These are phyloP conservation scores for Akabosia matsudoensis DNA, from an alignment of 1,140 invertebrate species.

Conservation along the genomic window DNA sequence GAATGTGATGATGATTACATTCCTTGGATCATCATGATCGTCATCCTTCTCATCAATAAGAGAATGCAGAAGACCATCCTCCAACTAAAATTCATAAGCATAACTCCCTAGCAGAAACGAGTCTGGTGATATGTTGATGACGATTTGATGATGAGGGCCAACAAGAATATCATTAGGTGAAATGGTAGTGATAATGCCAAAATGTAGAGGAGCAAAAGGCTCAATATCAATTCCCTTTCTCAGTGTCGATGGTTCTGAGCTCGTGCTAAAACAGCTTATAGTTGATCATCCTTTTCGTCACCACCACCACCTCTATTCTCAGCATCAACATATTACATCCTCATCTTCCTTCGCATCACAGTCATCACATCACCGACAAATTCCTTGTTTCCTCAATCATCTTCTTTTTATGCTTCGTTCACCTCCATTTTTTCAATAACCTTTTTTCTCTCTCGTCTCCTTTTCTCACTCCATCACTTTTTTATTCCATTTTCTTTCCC, in stretches of 20 bases:
- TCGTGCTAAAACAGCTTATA: not conserved
- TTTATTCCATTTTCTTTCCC: not conserved
- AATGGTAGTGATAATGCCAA: not conserved
- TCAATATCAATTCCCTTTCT: slow-evolving; percentile 11
- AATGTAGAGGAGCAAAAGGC: not conserved
- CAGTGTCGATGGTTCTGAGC: not conserved
- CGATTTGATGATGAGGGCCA: slow-evolving; percentile 20
- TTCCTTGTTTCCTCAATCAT: slow-evolving; percentile 23
- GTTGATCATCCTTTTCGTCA: not conserved
- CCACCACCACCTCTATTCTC: not conserved
- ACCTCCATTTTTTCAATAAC: slow-evolving; percentile 19
- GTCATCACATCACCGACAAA: slow-evolving; percentile 4
- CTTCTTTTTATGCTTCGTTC: slow-evolving; percentile 11
- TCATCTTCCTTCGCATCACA: not conserved
- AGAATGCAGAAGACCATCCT: not conserved
- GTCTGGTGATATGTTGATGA: slow-evolving; percentile 10
- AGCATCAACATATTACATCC: not conserved
- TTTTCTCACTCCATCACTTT: not conserved
- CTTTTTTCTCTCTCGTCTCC: not conserved
- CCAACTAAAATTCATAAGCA: not conserved
- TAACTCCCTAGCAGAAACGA: not conserved
- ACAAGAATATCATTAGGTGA: not conserved
- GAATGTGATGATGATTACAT: slow-evolving; percentile 8
- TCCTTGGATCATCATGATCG: not conserved
- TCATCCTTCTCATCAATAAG: slow-evolving; percentile 5